Conservation (phyloP, 1,140 invertebrate species). For the Drosophila mojavensis region DNA sequence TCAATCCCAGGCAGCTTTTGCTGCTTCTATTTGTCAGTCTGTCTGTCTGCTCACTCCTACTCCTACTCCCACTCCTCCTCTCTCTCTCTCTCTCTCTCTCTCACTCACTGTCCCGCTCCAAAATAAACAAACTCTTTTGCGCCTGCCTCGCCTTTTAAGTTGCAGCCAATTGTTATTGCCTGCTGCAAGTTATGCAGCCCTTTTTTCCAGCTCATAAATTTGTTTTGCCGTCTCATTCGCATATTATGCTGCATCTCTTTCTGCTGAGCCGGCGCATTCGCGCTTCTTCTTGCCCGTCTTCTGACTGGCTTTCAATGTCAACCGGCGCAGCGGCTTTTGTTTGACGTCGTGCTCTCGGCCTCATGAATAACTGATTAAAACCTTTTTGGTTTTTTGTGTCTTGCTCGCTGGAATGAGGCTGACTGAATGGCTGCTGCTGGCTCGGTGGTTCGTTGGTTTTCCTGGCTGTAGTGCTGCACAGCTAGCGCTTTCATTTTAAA, state of each 20-base stretch:
- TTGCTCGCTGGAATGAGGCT: constrained; percentile 8
- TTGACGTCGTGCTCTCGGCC: constrained; percentile 68
- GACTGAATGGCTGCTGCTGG: constrained; percentile 3
- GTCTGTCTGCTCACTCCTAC: constrained; percentile 18
- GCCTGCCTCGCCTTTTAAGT: constrained; percentile 57
- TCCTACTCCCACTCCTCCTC: background rate
- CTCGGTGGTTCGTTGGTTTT: constrained; percentile 18
- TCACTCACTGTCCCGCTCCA: constrained; percentile 33
- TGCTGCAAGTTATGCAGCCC: constrained; percentile 41
- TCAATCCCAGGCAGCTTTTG: constrained; percentile 3
- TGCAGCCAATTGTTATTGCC: constrained; percentile 80
- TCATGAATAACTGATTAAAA: constrained; percentile 83
- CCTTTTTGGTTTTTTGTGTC: constrained; percentile 61
- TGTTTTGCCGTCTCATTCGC: constrained; percentile 46
- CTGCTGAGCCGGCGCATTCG: constrained; percentile 3
- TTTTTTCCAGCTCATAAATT: constrained; percentile 80
- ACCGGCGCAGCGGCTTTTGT: constrained; percentile 74
- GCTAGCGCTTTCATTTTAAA: constrained; percentile 73
- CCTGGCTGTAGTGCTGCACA: constrained; percentile 25
- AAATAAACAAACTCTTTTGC: constrained; percentile 41
- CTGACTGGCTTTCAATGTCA: constrained; percentile 67
- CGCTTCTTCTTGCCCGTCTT: background rate
- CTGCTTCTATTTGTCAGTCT: constrained; percentile 57
- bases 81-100: constrained; percentile 6
- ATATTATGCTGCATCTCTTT: constrained; percentile 19